Evolutionary conservation across 2,888 invertebrate species (phyloP), one percentile per base, ranked within the genome.

Genomic region (Gisinianus flammeolus): DNA sequence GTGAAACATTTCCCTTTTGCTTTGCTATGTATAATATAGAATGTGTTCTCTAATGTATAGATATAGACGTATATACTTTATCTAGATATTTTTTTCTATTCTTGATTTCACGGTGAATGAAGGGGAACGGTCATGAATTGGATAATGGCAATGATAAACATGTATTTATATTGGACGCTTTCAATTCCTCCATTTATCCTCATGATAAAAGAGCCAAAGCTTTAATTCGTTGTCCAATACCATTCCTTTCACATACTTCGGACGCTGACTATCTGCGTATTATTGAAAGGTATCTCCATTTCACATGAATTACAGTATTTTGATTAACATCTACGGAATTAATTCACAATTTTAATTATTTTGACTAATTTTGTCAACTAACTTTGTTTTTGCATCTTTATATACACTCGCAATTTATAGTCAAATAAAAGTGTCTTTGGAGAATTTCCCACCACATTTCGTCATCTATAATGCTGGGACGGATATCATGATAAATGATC

Each of bases 381-480:
- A 19, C 66, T 30, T 66, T 66, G 16, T 66, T 30, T 73, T 31
- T 64, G 8, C 35, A 4, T 62, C 30, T 31, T 68, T 68, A 35
- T 35, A 19, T 78, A 68, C 30, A 44, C 66, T 77, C 73, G 84
- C 67, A 79, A 5, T 35, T 58, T 62, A 62, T 12, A 22, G 26
- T n/a, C 62, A 62, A 2, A 62, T 62, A 12, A 62, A 62, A 62
- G 22, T 44, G 12, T 58, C 94, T 0, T 86, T 94, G 28, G 86
- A 88, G 0, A 91, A 93, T 85, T 95, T 94, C 86, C 88, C 88
- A 73, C 94, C 96, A 0, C 92, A 96, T 86, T 88, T 96, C 30
- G 88, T 96, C 67, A 90, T 96, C n/a, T 96, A 95, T 87, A 96
- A 96, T 87, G 96, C 96, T n/a, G 96, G 96, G 0, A 96, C 96